Evolutionary conservation across 2,797 vertebrate species (phyloP), one percentile per base, ranked within the genome.

Genomic region (Etheostoma perlongum): DNA sequence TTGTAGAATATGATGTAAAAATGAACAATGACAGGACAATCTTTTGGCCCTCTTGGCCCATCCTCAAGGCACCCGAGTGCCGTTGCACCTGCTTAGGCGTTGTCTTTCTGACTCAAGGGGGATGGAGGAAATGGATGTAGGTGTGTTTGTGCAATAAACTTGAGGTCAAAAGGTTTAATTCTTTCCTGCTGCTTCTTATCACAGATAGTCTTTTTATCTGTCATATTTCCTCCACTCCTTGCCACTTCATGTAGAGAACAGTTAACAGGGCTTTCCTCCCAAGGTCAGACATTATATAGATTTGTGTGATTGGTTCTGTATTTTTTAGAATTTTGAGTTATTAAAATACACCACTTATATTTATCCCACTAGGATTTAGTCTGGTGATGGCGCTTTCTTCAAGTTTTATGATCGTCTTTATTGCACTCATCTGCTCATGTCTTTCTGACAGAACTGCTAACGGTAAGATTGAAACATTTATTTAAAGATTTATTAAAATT

Each of bases 351-450:
- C 18, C 10, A 36, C 15, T 46, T 14, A 40, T 9, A 52, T 66
- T 12, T 40, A 9, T 14, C 14, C 1, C 14, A 65, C n/a, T 66
- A 11, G 46, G 63, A 54, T 44, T 1, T 27, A 67, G 44, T 54
- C 16, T 27, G 16, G 16, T 54, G 23, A 67, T 67, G 65, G 65
- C 54, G 23, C 25, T 67, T 55, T 19, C 23, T 40, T 67, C 18
- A 53, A 42, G 42, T 67, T 67, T 67, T 23, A 23, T 53, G 33
- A 16, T 67, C 23, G 15, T 67, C 40, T 67, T 67, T n/a, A n/a
- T 30, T 46, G 27, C 40, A 30, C 23, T 67, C 40, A 14, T 55
- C 52, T 46, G 65, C 40, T 46, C 40, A 2, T 44, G 40, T 25
- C 55, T 11, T 27, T 23, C 40, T 13, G 16, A 27, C 23, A 46